Evolutionary conservation across 1,140 invertebrate genomes (phyloP), one percentile per base, ranked within the genome.

Genomic region (Drosophila gunungcola): DNA sequence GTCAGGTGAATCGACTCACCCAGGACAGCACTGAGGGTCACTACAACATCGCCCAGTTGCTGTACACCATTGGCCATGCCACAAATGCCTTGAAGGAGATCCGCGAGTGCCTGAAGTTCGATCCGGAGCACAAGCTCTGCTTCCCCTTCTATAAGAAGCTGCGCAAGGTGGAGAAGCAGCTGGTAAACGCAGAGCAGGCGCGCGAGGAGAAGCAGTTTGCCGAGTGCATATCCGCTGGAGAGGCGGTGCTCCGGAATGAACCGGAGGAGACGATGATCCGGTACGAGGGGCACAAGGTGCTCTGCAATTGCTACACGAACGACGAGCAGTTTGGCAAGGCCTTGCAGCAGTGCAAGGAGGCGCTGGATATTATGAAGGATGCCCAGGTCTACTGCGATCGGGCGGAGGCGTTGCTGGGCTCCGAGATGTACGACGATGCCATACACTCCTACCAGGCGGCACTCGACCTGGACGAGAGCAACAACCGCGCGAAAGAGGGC

Each of bases 101-200:
- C 75, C 95, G 99, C 25, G 98, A 99, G 93, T 99, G 99, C 93
- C 94, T 99, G 9, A 99, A 99, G 93, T 93, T 99, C 27, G 99
- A 99, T 94, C 98, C 98, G 0, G 99, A 99, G 85, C 98, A 99
- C 93, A 98, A 98, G 93, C 93, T 96, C 63, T 99, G 99, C 93
- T 98, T 95, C 93, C 95, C 96, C n/a, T 96, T 98, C 89, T 99
- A 99, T 93, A 99, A 99, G 92, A 98, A 97, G 92, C 93, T 99
- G 2, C 99, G 99, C 91, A 99, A 99, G 92, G 94, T 99, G n/a
- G 97, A 96, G 55, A 99, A 98, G 92, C 93, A 96, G 57, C 85
- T 99, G 38, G 93, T 94, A 32, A 94, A 95, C n/a, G 95, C 97
- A 4, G 95, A 97, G 77, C 94, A 95, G 38, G 93, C 94, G 9